Base-by-base conservation (phyloP, 2,888 invertebrate species). In the Cephus rjabovi region DNA sequence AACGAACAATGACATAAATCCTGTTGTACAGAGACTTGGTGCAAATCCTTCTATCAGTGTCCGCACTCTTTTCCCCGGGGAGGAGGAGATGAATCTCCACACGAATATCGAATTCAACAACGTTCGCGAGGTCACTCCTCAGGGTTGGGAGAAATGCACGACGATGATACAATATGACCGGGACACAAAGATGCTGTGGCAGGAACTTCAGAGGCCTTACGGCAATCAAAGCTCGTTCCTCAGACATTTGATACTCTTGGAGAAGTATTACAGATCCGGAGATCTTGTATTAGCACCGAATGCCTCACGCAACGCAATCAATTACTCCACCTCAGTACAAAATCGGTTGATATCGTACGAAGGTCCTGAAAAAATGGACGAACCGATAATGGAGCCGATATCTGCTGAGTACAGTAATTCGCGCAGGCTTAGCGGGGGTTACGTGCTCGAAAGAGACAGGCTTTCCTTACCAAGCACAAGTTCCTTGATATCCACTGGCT, bases 221-320 rank as follows among this genome's bases (percentile, higher is more conserved):
- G 97, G 97, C 4, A 97, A 96, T 90, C 96, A 96, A 86, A 96
- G 97, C 73, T 97, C 97, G 83, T 97, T 97, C 88, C 92, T 97
- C 1, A 93, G 97, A 11, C 97, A 97, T 91, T 92, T 97, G 69
- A 95, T 97, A 76, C 92, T 97, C 11, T 89, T 97, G 81, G 97
- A 97, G 84, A 97, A 97, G 88, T 97, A 97, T 90, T 97, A 96
- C 88, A 93, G 97, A 78, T 95, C 95, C 81, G 97, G 97, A 0
- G 96, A 97, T 87, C 91, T 97, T 75, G 93, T 96, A 0, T 88
- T 97, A 23, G 94, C 96, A 0, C 94, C 95, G 4, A 95, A 94
- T 81, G 96, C 97, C 0, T 94, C 95, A 23, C 94, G 95, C 1
- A 95, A 95, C 85, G 96, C 97, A 0, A 93, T 94, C 0, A 96